Base-by-base conservation (phyloP, 2,113 vertebrate species). In the Chaetorhynchus papuensis region DNA sequence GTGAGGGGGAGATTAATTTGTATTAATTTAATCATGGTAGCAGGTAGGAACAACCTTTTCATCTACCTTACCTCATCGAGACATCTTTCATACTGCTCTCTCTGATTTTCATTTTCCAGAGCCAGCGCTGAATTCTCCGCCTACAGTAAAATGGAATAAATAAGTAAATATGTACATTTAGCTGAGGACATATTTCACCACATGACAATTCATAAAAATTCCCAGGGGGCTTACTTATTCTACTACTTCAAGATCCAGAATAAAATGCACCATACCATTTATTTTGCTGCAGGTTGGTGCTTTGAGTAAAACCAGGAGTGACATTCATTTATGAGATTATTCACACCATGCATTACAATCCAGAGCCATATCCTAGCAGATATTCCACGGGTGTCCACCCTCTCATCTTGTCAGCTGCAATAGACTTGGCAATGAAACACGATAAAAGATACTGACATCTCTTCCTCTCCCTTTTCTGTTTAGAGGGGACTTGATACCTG, bases 41-140 rank as follows among this genome's bases (percentile, higher is more conserved):
- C 76, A 86, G 80, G 72, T 92, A 83, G 78, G 80, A 81, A 71
- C 33, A 87, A 81, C 49, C n/a, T 80, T 97, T 93, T 90, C 23
- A 71, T 83, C 70, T 50, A 61, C 50, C 98, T 98, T 97, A 99
- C 99, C 98, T 99, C 99, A 78, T 99, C 99, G 7, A 99, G 98
- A 86, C 99, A 99, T 83, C 98, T 97, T 87, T 99, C 99, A 80
- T 99, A 99, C 93, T 99, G 99, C 39, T 99, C 98, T 97, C 99
- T 98, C 97, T 99, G 99, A 97, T 95, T 99, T 97, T 99, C 98
- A 53, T 99, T 99, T 98, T 99, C 99, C 97, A 96, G 94, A 81
- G 98, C 98, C 98, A 99, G 89, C 0, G 98, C 98, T 17, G 98
- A 99, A 94, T 99, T 99, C 93, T 98, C 96, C 79, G 98, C 98